Base-by-base conservation (phyloP, 1,140 invertebrate genomes). In the Mya arenaria region DNA sequence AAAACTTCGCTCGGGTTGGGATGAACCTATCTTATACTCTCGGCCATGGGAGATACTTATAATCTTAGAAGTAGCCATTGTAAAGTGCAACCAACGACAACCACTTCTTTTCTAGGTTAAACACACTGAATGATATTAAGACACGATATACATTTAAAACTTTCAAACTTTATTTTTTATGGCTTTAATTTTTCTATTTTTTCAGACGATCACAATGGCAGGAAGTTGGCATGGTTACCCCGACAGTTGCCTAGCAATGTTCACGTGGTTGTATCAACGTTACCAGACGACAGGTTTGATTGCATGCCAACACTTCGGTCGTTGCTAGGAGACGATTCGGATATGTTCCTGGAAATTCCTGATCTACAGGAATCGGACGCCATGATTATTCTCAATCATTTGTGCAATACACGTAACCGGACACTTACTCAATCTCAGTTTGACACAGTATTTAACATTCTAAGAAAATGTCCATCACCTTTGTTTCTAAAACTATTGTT, bases 251-350 rank as follows among this genome's bases (percentile, higher is more conserved):
- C 91, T 8, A 39, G 72, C 8, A 82, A 92, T 75, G 91, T 91
- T 8, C 86, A 90, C 60, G 95, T 99, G 82, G 96, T 99, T 41
- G 95, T 99, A 1, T 92, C 92, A 28, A 92, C 91, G 13, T 81
- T 89, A 37, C 89, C 91, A 17, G 88, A 93, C 55, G 89, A 92
- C 44, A 86, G 85, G 44, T 86, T 83, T 32, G 87, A 89, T 36
- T 86, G 90, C 66, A 87, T 92, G 10, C 84, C 63, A 37, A 63
- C 73, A 28, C 66, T 89, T 30, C 83, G 84, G 68, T 86, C 87
- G 56, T 68, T 85, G 1, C 78, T 88, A 30, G 79, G 55, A 10
- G 81, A 83, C 0, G 63, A 82, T 44, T 74, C 80, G 15, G 86
- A 85, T 19, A 72, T 82, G 25, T 87, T 90, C 44, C 44, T 91